Evolutionary conservation across 2,797 vertebrate species (phyloP).

Genomic region (Nasua narica): DNA sequence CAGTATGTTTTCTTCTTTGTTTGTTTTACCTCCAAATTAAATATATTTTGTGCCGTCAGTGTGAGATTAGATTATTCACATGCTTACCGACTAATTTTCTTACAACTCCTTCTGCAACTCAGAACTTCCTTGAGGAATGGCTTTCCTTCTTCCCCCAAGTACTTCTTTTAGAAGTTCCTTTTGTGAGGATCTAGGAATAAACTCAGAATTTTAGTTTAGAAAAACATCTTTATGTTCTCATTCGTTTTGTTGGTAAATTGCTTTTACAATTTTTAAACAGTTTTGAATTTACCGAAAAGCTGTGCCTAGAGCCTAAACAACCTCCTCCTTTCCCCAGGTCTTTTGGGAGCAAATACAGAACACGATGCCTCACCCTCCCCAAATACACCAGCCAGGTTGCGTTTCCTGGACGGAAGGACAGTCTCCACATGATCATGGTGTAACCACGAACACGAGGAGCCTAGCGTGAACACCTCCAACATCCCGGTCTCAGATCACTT

Average conservation of each 20-base stretch:
- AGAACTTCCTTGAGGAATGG: background rate
- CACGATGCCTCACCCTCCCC: background rate
- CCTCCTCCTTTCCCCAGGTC: background rate
- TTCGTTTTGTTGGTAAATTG: background rate
- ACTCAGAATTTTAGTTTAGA: background rate
- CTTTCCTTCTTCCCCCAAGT: background rate
- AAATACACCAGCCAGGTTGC: too few relatives aligned
- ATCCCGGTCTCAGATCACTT: background rate
- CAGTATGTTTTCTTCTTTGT: background rate
- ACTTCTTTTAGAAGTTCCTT: background rate
- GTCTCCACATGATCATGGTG: too few relatives aligned
- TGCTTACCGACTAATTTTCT: background rate
- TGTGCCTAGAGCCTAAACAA: rapidly evolving
- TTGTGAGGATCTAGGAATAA: background rate
- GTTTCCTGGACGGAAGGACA: too few relatives aligned
- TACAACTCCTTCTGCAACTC: background rate
- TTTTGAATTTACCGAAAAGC: background rate
- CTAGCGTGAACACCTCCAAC: rapidly evolving
- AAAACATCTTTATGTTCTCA: background rate
- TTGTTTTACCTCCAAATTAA: background rate
- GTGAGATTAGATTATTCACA: background rate
- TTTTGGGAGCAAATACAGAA: background rate
- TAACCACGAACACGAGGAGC: background rate
- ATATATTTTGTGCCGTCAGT: background rate
- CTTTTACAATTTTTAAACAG: background rate